A percentile compares a stretch with the other conserved stretches of the same genome.
Conservation (phyloP, 2,797 vertebrate species). For the Sardinella longiceps region DNA sequence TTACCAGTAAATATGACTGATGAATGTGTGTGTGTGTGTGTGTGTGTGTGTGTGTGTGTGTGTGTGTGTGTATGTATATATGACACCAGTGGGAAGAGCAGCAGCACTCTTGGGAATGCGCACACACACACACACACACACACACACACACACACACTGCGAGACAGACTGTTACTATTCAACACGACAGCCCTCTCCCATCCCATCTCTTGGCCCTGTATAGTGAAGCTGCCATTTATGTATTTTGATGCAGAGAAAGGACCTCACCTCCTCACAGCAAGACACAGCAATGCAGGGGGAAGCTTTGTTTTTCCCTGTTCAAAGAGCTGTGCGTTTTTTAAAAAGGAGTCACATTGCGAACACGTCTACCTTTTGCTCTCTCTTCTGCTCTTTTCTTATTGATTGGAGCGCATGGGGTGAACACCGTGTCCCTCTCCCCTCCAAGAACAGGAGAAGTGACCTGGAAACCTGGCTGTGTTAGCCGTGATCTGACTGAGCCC, state of each 20-base stretch:
- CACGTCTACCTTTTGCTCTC: not conserved
- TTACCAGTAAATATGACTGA: not conserved
- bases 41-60: too few relatives aligned
- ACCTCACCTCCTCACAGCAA: not conserved
- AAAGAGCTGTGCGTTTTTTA: constrained; percentile 9
- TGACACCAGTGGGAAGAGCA: not conserved
- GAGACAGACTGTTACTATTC: not conserved
- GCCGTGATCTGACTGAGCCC: constrained; percentile 61
- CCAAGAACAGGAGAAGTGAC: constrained; percentile 44
- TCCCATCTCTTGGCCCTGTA: not conserved
- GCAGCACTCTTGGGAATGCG: not conserved
- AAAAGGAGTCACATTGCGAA: constrained; percentile 26
- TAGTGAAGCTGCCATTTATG: constrained; percentile 1
- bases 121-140: not conserved
- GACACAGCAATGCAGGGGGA: not conserved
- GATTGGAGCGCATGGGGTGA: not conserved
- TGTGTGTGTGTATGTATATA: not conserved
- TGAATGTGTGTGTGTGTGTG: not conserved
- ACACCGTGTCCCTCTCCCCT: not conserved
- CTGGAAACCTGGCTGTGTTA: constrained; percentile 58
- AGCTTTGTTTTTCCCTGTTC: constrained; percentile 19
- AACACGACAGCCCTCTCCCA: not conserved
- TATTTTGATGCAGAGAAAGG: not conserved
- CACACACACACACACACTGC: not conserved
- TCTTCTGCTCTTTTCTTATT: constrained; percentile 24